Base-by-base conservation (phyloP, 2,888 invertebrate species). In the Andrena trimmerana region DNA sequence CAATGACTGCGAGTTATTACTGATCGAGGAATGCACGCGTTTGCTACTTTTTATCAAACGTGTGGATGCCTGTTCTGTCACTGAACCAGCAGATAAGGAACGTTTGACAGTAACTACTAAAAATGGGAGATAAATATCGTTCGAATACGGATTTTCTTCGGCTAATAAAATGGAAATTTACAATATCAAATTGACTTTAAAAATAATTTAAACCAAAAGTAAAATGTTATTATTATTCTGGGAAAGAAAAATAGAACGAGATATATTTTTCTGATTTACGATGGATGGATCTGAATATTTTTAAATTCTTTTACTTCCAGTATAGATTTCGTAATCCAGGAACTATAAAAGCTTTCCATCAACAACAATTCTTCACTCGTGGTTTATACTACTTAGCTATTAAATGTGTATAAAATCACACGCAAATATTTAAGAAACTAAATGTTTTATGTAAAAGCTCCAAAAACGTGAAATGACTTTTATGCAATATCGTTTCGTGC, bases 51-150 rank as follows among this genome's bases (percentile, higher is more conserved):
- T 20, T 42, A 20, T 4, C 10, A 13, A 20, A 42, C 66, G 10
- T 10, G 16, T 52, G 10, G 54, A 50, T 59, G 63, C 33, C 27
- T 72, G 59, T 73, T 73, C 69, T 59, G 60, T 73, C 72, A 69
- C 68, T 52, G 65, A 50, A 31, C 16, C 57, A 13, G 65, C 50
- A 78, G 78, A 81, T 81, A 81, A 78, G 29, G 20, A 16, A 27
- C 27, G 68, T 57, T 68, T 36, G 8, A 62, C 50, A 27, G 60
- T 67, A 33, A 60, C 36, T 65, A 57, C 24, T 72, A 29, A 13
- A 13, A 42, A 4, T 13, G 13, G 13, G 3, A 42, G 13, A 42
- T 42, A 42, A 42, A 42, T 42, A 13, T 42, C 42, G 10, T 42
- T 42, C 13, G 42, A 42, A 42, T 42, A 13, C 42, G 13, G 13